Evolutionary conservation across 2,888 invertebrate species (phyloP).

Genomic region (Scrobipalpa costella): DNA sequence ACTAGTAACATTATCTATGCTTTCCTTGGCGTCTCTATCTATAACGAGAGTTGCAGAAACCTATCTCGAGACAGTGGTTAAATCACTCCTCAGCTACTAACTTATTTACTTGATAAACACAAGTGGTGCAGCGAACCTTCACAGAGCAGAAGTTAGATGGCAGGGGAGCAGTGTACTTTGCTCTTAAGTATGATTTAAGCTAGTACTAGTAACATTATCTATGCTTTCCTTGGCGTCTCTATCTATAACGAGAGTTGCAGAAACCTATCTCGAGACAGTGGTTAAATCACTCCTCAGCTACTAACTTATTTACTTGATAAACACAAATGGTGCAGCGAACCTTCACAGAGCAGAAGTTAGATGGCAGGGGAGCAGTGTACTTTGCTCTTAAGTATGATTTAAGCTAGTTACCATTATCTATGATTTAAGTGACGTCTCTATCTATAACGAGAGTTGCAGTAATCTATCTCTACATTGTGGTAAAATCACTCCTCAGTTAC

Average conservation of each 20-base stretch:
- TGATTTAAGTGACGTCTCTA: no score
- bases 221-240: no score
- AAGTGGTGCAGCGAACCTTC: neutral
- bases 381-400: no score
- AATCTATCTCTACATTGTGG: neutral
- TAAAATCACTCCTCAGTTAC: neutral
- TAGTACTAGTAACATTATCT: no score
- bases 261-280: neutral
- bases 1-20: no score
- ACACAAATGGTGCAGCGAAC: neutral
- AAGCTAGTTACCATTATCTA: no score
- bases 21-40: no score
- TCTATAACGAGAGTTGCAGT: no score
- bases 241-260: no score
- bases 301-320: neutral
- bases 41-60: no score
- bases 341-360: neutral
- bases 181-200: no score
- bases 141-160: neutral
- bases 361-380: neutral
- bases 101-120: constrained; percentile 5
- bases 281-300: neutral
- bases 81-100: neutral
- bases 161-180: neutral
- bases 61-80: neutral